Evolutionary conservation across 2,888 invertebrate genomes (phyloP).

Genomic region (Dasypogon diadema): DNA sequence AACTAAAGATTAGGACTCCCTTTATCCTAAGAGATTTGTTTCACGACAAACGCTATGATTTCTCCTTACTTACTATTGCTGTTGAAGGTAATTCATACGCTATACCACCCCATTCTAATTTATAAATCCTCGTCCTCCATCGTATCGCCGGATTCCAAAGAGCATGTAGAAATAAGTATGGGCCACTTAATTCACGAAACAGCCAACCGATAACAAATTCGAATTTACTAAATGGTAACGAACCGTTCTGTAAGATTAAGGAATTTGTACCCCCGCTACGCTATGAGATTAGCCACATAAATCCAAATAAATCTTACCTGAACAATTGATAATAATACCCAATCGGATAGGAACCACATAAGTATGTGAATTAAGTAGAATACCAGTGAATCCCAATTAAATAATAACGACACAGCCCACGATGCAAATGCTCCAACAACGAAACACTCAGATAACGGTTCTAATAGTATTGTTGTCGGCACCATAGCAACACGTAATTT

Average conservation of each 20-base stretch:
- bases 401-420: slow-evolving; percentile 85
- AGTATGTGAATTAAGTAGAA: slow-evolving; percentile 94
- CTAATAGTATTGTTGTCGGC: slow-evolving; percentile 89
- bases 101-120: slow-evolving; percentile 94
- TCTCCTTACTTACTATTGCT: slow-evolving; percentile 11
- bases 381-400: slow-evolving; percentile 89
- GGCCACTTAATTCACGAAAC: slow-evolving; percentile 90
- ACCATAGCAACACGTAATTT: slow-evolving; percentile 96
- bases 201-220: slow-evolving; percentile 96
- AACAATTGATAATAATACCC: slow-evolving; percentile 88
- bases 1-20: neutral
- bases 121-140: slow-evolving; percentile 93
- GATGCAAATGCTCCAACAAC: slow-evolving; percentile 92
- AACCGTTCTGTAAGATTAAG: slow-evolving; percentile 79
- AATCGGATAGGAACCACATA: slow-evolving; percentile 96
- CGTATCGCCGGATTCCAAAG: slow-evolving; percentile 88
- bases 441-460: slow-evolving; percentile 96
- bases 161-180: slow-evolving; percentile 89
- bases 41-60: slow-evolving; percentile 41
- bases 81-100: slow-evolving; percentile 83
- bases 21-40: neutral
- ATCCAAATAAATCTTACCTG: slow-evolving; percentile 73
- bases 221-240: slow-evolving; percentile 93
- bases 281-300: too few relatives aligned
- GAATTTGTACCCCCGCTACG: too few relatives aligned